These are phyloP conservation scores for Brienomyrus brachyistius DNA, from an alignment of 2,113 vertebrate species.

Conservation along the genomic window DNA sequence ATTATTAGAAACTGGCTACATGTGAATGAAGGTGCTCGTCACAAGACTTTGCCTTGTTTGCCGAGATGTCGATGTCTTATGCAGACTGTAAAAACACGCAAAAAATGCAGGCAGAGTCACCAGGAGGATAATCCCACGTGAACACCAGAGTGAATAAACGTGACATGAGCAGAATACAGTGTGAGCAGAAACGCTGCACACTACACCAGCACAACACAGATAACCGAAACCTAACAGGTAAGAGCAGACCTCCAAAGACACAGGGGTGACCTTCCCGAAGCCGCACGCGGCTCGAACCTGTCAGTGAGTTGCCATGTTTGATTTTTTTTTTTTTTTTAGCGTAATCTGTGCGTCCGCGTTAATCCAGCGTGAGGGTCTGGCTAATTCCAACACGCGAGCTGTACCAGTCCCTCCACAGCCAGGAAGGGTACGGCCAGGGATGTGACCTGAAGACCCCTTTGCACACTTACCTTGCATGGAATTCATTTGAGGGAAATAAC, in stretches of 20 bases:
- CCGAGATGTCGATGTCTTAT: neutral
- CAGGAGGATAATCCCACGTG: neutral
- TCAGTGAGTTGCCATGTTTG: neutral
- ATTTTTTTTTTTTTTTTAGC: neutral
- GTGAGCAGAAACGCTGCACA: neutral
- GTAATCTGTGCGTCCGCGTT: slow-evolving; percentile 1
- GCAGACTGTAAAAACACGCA: neutral
- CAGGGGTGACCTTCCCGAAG: neutral
- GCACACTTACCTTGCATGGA: slow-evolving; percentile 17
- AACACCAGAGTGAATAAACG: neutral
- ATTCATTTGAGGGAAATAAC: neutral
- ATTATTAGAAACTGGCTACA: neutral
- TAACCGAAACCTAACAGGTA: neutral
- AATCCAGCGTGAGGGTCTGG: neutral
- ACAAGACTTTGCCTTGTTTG: neutral
- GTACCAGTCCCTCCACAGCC: slow-evolving; percentile 14
- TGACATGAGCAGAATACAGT: neutral
- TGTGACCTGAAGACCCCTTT: slow-evolving; percentile 13
- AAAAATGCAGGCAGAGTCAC: neutral
- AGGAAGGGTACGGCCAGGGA: slow-evolving; percentile 16
- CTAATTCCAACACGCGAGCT: neutral
- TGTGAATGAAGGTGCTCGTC: neutral
- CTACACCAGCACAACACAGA: neutral
- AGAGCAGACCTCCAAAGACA: neutral
- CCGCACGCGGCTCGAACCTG: neutral